phyloP scores from a whole-genome alignment of 2,888 invertebrate species.

The Neria commutata region DNA sequence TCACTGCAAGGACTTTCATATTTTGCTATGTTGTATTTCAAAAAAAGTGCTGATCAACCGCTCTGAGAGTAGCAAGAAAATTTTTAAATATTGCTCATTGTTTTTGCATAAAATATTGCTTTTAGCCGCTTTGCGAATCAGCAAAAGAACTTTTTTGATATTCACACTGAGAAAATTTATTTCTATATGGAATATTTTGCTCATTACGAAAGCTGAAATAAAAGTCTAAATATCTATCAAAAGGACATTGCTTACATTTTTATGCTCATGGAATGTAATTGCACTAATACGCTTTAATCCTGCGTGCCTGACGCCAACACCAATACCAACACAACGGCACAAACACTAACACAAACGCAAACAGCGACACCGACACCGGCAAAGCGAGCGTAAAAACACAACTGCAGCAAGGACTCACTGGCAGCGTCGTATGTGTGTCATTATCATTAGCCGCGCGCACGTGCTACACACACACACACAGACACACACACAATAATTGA shows the following conservation, averaged over 20 bases:
- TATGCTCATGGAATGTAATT: too few species aligned
- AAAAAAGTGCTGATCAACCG: too few species aligned
- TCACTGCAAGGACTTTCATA: too few species aligned
- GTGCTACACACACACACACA: conserved; percentile 26
- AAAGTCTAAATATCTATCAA: neutral
- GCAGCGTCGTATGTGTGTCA: conserved; percentile 25
- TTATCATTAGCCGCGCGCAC: conserved; percentile 32
- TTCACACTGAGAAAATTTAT: neutral
- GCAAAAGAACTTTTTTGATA: too few species aligned
- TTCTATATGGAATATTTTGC: neutral
- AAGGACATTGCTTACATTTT: neutral
- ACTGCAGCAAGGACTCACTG: conserved; percentile 17
- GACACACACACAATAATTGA: conserved; percentile 22
- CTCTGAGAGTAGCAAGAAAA: too few species aligned
- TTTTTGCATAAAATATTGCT: too few species aligned
- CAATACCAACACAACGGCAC: neutral
- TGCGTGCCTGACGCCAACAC: neutral
- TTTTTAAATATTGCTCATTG: too few species aligned
- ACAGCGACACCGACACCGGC: neutral
- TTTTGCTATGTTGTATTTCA: too few species aligned
- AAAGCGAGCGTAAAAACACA: neutral
- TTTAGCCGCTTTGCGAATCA: too few species aligned
- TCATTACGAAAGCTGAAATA: too few species aligned
- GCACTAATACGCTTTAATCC: neutral
- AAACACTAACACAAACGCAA: too few species aligned